Evolutionary conservation across 2,113 vertebrate species (phyloP), one percentile per base, ranked within the genome.

Genomic region (Ramphastos sulfuratus): DNA sequence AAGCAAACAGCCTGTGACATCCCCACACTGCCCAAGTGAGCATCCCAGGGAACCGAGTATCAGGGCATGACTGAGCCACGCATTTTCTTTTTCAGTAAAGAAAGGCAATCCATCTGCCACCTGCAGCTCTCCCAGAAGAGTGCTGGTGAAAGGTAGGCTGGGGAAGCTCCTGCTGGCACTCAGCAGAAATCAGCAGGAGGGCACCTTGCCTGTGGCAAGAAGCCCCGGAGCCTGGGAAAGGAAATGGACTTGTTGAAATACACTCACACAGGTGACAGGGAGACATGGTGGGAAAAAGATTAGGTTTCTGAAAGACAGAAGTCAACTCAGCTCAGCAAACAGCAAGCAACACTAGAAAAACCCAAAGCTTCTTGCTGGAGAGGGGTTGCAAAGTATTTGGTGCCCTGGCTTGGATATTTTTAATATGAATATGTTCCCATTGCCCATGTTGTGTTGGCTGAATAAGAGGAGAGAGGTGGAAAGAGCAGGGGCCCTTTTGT

Each of bases 11-110:
- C 50, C 30, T 4, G 0, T 3, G 17, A 33, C 46, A 65, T 46
- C 24, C 33, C 27, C 33, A 56, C 2, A 0, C 63, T 30, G 56
- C 44, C 37, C 5, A 1, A 60, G 50, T 0, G 4, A 56, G 46
- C 33, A 35, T 39, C 54, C 64, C 0, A 1, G 63, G 48, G 24
- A 70, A 8, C 0, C 6, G 19, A 15, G 60, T 61, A 27, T 52
- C 28, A 25, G 31, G n/a, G 59, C n/a, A 19, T 33, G 44, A 54
- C 28, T 42, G 55, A 46, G 58, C 46, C 33, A 20, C 35, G 20
- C 0, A 0, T 31, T 59, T 21, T 25, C 54, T 63, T 31, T 31
- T 56, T 21, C 28, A 46, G 9, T 12, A 76, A 67, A 55, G 25
- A 1, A 65, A 75, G 20, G 6, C 55, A 50, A 89, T 27, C 56